phyloP scores from a whole-genome alignment of 2,888 invertebrate species.

The Arge pagana region DNA sequence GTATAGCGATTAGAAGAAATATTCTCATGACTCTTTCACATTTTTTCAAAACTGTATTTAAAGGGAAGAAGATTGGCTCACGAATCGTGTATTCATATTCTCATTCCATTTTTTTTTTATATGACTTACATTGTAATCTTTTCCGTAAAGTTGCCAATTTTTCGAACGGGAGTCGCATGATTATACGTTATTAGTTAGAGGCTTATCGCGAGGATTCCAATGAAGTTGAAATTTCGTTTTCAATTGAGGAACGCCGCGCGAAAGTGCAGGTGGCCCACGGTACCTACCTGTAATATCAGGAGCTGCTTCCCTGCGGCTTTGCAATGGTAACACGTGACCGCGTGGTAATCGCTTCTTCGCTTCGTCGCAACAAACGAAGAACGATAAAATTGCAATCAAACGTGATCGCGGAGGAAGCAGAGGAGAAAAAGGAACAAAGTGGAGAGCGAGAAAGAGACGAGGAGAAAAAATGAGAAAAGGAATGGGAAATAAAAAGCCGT shows the following conservation, averaged over 20 bases:
- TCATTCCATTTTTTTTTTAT: no score
- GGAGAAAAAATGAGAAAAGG: constrained; percentile 2
- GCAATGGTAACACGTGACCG: constrained; percentile 37
- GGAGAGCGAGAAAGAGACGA: constrained; percentile 2
- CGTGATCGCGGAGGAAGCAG: not conserved
- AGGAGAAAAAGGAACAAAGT: constrained; percentile 15
- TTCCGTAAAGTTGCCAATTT: no score
- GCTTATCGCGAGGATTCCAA: not conserved
- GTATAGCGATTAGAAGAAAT: no score
- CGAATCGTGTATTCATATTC: no score
- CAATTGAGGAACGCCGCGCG: not conserved
- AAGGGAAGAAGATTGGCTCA: no score
- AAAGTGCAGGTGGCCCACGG: not conserved
- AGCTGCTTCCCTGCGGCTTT: constrained; percentile 8
- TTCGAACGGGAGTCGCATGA: not conserved
- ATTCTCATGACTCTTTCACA: no score
- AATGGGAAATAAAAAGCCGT: no score
- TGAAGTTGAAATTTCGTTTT: not conserved
- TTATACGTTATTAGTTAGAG: not conserved
- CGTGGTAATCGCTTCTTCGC: constrained; percentile 38
- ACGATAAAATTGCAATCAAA: constrained; percentile 40
- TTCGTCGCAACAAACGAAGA: constrained; percentile 34
- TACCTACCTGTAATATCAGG: not conserved
- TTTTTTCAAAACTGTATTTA: no score
- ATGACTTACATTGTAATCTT: no score